These are phyloP conservation scores for Lytechinus pictus DNA, from an alignment of 35 echinoderm and acorn worm genomes.

Conservation along the genomic window DNA sequence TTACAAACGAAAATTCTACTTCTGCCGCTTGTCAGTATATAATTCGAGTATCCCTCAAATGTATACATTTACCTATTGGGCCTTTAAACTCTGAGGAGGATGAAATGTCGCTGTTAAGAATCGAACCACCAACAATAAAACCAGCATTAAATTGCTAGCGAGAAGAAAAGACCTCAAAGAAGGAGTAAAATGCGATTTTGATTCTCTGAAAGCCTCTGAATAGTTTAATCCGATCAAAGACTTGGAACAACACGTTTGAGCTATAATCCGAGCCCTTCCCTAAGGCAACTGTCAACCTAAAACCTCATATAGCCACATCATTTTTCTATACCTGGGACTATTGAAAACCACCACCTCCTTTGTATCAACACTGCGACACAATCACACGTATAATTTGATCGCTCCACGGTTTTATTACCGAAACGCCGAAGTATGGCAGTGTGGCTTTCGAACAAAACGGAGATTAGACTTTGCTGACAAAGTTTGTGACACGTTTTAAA, in stretches of 20 bases:
- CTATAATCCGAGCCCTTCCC: constrained; percentile 28
- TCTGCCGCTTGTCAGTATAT: background rate
- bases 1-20: background rate
- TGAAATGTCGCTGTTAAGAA: constrained; percentile 22
- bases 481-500: constrained; percentile 3
- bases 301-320: constrained; percentile 43
- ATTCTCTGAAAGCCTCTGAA: constrained; percentile 33
- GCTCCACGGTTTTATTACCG: constrained; percentile 1
- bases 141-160: constrained; percentile 37
- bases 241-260: constrained; percentile 52
- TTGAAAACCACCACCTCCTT: constrained; percentile 9
- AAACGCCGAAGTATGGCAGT: constrained; percentile 1
- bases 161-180: constrained; percentile 38
- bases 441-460: background rate
- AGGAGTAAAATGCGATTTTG: constrained; percentile 46
- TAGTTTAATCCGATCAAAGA: constrained; percentile 51
- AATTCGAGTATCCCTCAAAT: background rate
- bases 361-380: constrained; percentile 31
- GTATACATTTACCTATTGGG: background rate
- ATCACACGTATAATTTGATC: constrained; percentile 13
- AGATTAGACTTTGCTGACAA: constrained; percentile 3
- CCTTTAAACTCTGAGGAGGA: background rate
- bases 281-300: constrained; percentile 33
- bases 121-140: background rate
- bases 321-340: constrained; percentile 37